phyloP scores from a whole-genome alignment of 2,797 vertebrate species.

The Buceros bicornis region DNA sequence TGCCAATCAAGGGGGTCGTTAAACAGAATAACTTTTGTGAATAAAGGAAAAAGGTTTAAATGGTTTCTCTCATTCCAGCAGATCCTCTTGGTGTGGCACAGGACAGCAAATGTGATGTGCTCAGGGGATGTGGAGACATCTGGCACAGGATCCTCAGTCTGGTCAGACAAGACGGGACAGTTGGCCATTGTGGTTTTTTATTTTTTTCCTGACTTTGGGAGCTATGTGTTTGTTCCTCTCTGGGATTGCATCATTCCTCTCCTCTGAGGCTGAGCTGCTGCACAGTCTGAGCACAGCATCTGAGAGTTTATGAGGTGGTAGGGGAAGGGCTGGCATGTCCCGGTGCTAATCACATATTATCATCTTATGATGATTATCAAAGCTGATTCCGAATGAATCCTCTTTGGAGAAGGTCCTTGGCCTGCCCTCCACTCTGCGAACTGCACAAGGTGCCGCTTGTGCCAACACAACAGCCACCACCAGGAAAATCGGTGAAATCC shows the following conservation, averaged over 20 bases:
- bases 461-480: neutral
- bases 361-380: conserved; percentile 26
- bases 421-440: conserved; percentile 1
- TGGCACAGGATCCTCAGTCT: accelerated
- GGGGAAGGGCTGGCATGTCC: neutral
- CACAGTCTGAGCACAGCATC: neutral
- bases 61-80: neutral
- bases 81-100: neutral
- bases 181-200: neutral
- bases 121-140: accelerated
- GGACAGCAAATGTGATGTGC: neutral
- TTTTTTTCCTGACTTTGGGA: neutral
- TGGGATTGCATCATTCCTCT: neutral
- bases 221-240: neutral
- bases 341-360: neutral
- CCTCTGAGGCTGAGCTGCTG: neutral
- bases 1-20: neutral
- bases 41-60: neutral
- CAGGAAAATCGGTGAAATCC: neutral
- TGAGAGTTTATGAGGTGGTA: neutral
- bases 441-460: neutral
- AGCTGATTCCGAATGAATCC: conserved; percentile 17
- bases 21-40: neutral
- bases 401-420: conserved; percentile 43
- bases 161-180: accelerated